These are phyloP conservation scores for Brachionus sp. DNA, from an alignment of 1,140 invertebrate genomes.

Conservation along the genomic window DNA sequence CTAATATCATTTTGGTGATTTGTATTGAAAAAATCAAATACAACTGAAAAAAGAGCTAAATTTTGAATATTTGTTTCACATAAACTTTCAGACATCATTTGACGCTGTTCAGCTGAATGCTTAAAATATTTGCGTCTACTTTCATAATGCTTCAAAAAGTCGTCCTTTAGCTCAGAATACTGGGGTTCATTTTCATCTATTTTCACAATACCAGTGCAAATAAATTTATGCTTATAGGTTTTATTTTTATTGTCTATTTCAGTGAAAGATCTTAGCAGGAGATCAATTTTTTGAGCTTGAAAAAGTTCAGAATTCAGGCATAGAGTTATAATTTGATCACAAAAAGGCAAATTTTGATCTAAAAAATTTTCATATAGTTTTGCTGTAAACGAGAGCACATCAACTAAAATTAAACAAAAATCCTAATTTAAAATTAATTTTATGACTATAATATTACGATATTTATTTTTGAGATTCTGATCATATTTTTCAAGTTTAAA, in stretches of 20 bases:
- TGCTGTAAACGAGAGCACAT: neutral
- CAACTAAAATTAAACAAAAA: neutral
- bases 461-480: neutral
- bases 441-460: neutral
- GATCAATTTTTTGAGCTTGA: slow-evolving; percentile 33
- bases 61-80: neutral
- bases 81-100: neutral
- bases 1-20: slow-evolving; percentile 38
- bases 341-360: neutral
- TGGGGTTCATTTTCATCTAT: slow-evolving; percentile 3
- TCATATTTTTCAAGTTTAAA: slow-evolving; percentile 11
- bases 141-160: neutral
- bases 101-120: slow-evolving; percentile 36
- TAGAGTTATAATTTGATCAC: neutral
- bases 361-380: slow-evolving; percentile 2
- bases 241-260: neutral
- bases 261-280: neutral
- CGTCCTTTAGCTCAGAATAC: neutral
- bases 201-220: slow-evolving; percentile 30
- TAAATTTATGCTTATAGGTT: slow-evolving; percentile 1
- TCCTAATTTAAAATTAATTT: neutral
- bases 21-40: slow-evolving; percentile 7
- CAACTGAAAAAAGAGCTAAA: slow-evolving; percentile 16
- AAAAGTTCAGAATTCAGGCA: slow-evolving; percentile 28
- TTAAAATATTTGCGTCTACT: neutral